These are phyloP conservation scores for Scartelaos histophorus DNA, from an alignment of 2,113 vertebrate species.

Conservation along the genomic window DNA sequence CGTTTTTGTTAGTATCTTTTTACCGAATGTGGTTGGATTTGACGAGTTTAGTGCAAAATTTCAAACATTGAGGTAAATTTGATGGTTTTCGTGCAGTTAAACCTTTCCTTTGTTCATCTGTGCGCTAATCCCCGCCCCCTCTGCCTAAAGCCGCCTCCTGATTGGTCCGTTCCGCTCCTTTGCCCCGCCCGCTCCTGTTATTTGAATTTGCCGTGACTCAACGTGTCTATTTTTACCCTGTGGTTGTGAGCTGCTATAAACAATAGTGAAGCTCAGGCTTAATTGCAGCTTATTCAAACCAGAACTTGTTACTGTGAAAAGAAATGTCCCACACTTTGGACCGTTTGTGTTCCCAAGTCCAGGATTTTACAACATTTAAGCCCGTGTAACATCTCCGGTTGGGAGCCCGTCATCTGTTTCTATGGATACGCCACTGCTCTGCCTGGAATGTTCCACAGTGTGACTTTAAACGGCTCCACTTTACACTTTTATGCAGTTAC, in stretches of 20 bases:
- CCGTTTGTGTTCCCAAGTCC: neutral
- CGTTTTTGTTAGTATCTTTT: too few species aligned
- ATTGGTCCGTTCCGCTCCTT: constrained; percentile 49
- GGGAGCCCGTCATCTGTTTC: too few species aligned
- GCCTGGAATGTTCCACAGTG: too few species aligned
- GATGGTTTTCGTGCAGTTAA: too few species aligned
- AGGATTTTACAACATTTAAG: too few species aligned
- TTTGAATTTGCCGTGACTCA: constrained; percentile 62
- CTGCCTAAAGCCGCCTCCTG: constrained; percentile 38
- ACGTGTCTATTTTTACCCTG: constrained; percentile 41
- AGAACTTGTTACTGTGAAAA: neutral
- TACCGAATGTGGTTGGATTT: too few species aligned
- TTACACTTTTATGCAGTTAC: too few species aligned
- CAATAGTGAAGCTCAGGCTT: constrained; percentile 31
- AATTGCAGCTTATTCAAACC: neutral
- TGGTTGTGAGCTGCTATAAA: constrained; percentile 37
- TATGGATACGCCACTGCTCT: neutral
- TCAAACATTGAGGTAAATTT: too few species aligned
- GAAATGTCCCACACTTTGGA: neutral
- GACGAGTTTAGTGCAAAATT: too few species aligned
- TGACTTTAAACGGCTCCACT: too few species aligned
- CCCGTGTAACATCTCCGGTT: too few species aligned
- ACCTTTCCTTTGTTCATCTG: neutral
- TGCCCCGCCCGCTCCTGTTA: constrained; percentile 34
- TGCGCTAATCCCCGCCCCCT: constrained; percentile 38